Base-by-base conservation (phyloP, 2,113 vertebrate genomes). In the Grammomys surdaster region DNA sequence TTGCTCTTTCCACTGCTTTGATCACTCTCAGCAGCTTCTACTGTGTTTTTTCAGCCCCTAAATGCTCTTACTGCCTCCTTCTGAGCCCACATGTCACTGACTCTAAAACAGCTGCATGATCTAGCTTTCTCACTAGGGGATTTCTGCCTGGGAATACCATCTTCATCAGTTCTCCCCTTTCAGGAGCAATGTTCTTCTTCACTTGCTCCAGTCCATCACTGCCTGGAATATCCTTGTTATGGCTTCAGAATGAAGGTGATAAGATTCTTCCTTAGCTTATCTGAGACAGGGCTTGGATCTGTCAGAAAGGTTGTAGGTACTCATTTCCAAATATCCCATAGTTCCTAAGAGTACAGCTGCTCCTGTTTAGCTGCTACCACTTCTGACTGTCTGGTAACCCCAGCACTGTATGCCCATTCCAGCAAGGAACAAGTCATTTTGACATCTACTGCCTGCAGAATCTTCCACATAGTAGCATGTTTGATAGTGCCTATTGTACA, bases 241-340 rank as follows among this genome's bases (percentile, higher is more conserved):
- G 99, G 97, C 99, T 99, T 99, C 98, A 98, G 99, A 96, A 97
- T 98, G 76, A 98, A 97, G 28, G 98, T 97, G 33, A 98, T 98
- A 96, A 99, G 98, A 98, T 99, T 99, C 96, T 98, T 99, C 98
- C 98, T 99, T 96, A 99, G 98, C 99, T 99, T 99, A 94, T 99
- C 99, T 97, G 99, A 99, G 89, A 99, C 98, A 20, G 99, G 99
- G 97, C 99, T 99, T 40, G 98, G 98, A 94, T 99, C 98, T 98
- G 99, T 99, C 98, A 36, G 99, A 99, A 97, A 99, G 99, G 93
- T 98, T 99, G 73, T 99, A 98, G 99, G 98, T 90, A 99, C 97
- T 95, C 99, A 98, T 70, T 99, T 99, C 84, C 99, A 97, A 63
- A 98, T 98, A 77, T 99, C 98, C 98, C 98, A 51, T 19, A 20